These are phyloP conservation scores for Toxotes chatareus DNA, from an alignment of 2,113 vertebrate genomes.

Conservation along the genomic window DNA sequence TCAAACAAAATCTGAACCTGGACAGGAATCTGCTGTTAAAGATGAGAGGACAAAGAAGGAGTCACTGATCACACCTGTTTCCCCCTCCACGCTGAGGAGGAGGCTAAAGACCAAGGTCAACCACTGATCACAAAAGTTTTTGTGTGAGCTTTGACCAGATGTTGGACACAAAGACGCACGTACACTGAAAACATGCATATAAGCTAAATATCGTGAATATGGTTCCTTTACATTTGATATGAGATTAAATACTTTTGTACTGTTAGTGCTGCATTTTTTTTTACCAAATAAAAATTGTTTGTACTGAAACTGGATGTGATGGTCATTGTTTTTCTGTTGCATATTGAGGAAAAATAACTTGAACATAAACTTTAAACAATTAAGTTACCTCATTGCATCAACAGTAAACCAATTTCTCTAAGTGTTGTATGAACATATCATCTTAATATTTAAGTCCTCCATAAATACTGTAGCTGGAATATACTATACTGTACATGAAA, in stretches of 20 bases:
- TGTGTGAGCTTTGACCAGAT: neutral
- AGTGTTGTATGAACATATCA: neutral
- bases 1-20: conserved; percentile 56
- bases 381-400: neutral
- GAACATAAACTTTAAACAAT: neutral
- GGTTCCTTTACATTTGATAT: conserved; percentile 7
- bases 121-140: neutral
- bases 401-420: neutral
- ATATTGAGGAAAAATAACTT: neutral
- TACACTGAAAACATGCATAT: neutral
- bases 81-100: conserved; percentile 12
- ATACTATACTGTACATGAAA: neutral
- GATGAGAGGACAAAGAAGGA: conserved; percentile 37
- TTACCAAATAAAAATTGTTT: conserved; percentile 36
- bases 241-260: conserved; percentile 38
- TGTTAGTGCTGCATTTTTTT: conserved; percentile 10
- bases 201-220: conserved; percentile 2
- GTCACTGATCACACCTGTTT: neutral
- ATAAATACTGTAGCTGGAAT: neutral
- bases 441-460: neutral
- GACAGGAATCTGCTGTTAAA: conserved; percentile 32
- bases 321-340: neutral
- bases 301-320: neutral
- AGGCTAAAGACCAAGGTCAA: conserved; percentile 16
- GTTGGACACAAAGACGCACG: neutral